Conservation (phyloP, 1,140 invertebrate genomes). For the Drosophila tropicalis region DNA sequence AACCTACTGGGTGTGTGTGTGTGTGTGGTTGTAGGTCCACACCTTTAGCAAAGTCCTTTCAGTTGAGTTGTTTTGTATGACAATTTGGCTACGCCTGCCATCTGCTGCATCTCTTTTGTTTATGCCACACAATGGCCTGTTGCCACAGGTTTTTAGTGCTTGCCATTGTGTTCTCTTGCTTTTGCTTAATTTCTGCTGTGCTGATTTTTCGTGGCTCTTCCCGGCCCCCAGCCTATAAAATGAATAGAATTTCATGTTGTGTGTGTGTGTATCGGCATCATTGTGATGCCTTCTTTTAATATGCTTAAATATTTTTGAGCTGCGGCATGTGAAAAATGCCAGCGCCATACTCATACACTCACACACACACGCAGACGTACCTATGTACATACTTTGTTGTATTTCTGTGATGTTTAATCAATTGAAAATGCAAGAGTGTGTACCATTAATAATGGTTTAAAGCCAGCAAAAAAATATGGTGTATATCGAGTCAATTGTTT, state of each 20-base stretch:
- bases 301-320: slow-evolving; percentile 68
- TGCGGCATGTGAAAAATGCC: slow-evolving; percentile 79
- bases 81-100: slow-evolving; percentile 56
- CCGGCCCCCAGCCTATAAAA: slow-evolving; percentile 62
- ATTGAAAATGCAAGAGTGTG: slow-evolving; percentile 67
- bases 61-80: slow-evolving; percentile 50
- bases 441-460: slow-evolving; percentile 44
- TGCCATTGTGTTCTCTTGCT: slow-evolving; percentile 52
- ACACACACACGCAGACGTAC: slow-evolving; percentile 12
- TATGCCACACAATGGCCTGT: slow-evolving; percentile 73
- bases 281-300: slow-evolving; percentile 72
- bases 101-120: slow-evolving; percentile 77
- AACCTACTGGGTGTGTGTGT: slow-evolving; percentile 5
- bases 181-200: background rate
- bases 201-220: slow-evolving; percentile 15
- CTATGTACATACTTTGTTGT: background rate
- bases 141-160: slow-evolving; percentile 76
- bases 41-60: slow-evolving; percentile 71
- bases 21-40: slow-evolving; percentile 25
- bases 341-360: slow-evolving; percentile 34
- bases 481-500: slow-evolving; percentile 57
- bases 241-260: slow-evolving; percentile 78
- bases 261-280: slow-evolving; percentile 57
- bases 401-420: slow-evolving; percentile 69
- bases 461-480: slow-evolving; percentile 16